Conservation (phyloP, 2,113 vertebrate species). For the Condylura cristata region DNA sequence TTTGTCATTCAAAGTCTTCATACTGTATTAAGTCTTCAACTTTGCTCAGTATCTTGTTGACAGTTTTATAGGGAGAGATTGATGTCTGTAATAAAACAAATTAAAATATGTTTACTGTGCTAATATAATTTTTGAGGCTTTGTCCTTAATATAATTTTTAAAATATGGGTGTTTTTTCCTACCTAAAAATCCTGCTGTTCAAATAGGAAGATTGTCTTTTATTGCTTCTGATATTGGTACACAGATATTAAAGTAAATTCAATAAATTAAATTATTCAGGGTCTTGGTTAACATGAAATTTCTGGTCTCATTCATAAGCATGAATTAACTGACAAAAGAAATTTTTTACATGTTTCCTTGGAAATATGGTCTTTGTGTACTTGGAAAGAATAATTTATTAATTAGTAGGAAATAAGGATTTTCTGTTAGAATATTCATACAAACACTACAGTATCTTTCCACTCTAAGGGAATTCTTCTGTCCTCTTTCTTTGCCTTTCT, state of each 20-base stretch:
- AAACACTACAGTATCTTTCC: neutral
- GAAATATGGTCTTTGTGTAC: constrained; percentile 71
- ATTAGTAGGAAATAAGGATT: constrained; percentile 69
- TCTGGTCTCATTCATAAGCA: constrained; percentile 65
- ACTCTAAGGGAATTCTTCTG: neutral
- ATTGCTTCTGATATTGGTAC: constrained; percentile 20
- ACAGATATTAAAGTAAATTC: constrained; percentile 13
- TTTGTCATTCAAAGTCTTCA: neutral
- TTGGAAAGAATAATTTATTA: constrained; percentile 70
- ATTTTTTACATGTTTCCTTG: constrained; percentile 79
- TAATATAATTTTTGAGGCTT: too few relatives aligned
- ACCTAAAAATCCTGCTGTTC: neutral
- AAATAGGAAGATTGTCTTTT: neutral
- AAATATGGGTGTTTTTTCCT: too few relatives aligned
- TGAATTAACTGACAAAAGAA: constrained; percentile 71
- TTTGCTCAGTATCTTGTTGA: too few relatives aligned
- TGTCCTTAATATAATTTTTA: too few relatives aligned
- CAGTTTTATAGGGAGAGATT: too few relatives aligned
- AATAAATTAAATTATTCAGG: constrained; percentile 56
- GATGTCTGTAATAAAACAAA: too few relatives aligned
- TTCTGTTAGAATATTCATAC: constrained; percentile 73
- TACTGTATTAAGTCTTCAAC: neutral
- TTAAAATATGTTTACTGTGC: too few relatives aligned
- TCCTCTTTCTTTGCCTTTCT: neutral
- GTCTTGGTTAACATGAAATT: constrained; percentile 72